Percentiles rank a stretch among this genome's conserved stretches.
Conservation (phyloP, 2,888 invertebrate genomes). For the Xestia c-nigrum region DNA sequence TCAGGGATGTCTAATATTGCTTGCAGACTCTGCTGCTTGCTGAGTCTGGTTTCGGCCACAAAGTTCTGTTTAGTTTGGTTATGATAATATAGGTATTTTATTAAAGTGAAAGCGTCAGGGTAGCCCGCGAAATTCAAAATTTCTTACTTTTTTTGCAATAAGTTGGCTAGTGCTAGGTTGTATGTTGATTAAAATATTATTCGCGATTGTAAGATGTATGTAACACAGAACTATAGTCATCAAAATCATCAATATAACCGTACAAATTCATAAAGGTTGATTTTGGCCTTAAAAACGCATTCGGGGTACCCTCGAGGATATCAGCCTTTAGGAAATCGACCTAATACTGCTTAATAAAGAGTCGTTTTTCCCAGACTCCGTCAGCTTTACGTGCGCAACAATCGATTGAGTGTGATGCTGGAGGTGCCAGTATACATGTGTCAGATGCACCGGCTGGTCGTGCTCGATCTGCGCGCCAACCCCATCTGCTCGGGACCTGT, state of each 20-base stretch:
- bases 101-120: background rate
- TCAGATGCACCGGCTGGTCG: constrained; percentile 77
- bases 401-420: constrained; percentile 78
- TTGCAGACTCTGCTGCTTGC: background rate
- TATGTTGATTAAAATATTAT: too few relatives aligned
- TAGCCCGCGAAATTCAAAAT: too few relatives aligned
- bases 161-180: too few relatives aligned
- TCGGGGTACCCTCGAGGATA: too few relatives aligned
- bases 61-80: background rate
- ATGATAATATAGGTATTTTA: background rate
- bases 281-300: too few relatives aligned
- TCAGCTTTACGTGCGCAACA: constrained; percentile 83
- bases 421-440: constrained; percentile 86
- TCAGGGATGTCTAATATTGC: background rate
- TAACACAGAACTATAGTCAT: too few relatives aligned
- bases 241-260: too few relatives aligned
- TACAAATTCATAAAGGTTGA: too few relatives aligned
- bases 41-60: background rate
- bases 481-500: constrained; percentile 80
- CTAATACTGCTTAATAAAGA: background rate
- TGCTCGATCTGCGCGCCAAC: constrained; percentile 84
- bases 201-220: too few relatives aligned
- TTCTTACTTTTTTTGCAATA: too few relatives aligned
- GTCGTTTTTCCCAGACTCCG: constrained; percentile 73
- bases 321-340: background rate